Percentiles rank a stretch among this genome's conserved stretches.
Conservation (phyloP, 1,140 invertebrate species). For the Papilio glaucus region DNA sequence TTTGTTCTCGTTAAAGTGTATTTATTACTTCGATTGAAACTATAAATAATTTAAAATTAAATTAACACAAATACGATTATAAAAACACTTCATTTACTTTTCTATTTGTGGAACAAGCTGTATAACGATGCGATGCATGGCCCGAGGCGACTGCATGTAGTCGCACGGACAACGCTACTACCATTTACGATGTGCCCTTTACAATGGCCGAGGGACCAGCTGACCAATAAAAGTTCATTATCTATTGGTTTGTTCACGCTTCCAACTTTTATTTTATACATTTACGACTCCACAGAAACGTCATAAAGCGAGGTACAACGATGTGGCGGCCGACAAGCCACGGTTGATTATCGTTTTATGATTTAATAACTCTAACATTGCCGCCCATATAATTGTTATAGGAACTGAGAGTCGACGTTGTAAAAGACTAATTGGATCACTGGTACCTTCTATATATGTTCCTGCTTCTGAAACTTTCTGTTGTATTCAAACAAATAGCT, state of each 20-base stretch:
- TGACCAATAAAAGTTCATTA: constrained; percentile 83
- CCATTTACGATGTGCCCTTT: constrained; percentile 60
- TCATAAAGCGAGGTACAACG: constrained; percentile 62
- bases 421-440: constrained; percentile 35
- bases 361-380: constrained; percentile 29
- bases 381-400: constrained; percentile 27
- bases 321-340: constrained; percentile 33
- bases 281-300: constrained; percentile 65
- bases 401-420: not conserved
- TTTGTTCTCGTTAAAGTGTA: not conserved
- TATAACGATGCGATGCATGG: constrained; percentile 36
- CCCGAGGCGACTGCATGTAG: constrained; percentile 43
- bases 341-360: constrained; percentile 34
- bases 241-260: constrained; percentile 78
- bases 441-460: not conserved
- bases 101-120: constrained; percentile 16
- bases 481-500: too few relatives aligned
- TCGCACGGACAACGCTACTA: constrained; percentile 42
- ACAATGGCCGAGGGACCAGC: constrained; percentile 69
- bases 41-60: constrained; percentile 10
- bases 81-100: not conserved
- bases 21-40: constrained; percentile 12
- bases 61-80: constrained; percentile 2
- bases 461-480: too few relatives aligned
- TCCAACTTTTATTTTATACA: constrained; percentile 80